phyloP scores from a whole-genome alignment of 1,140 invertebrate species.

The Eciton burchellii region DNA sequence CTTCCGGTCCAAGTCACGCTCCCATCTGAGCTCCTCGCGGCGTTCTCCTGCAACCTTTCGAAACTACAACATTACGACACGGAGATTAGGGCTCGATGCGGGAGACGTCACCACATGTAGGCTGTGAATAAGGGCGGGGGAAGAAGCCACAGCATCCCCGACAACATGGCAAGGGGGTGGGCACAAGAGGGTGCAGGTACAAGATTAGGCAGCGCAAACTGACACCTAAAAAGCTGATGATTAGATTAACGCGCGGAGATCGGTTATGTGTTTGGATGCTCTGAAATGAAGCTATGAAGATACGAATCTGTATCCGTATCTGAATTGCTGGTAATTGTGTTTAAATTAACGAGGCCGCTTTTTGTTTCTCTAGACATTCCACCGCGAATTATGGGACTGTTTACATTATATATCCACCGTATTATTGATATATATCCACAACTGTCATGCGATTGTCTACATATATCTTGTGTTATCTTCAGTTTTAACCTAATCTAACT shows the following conservation, averaged over 20 bases:
- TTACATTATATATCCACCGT: no score
- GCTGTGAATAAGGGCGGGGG: conserved; percentile 45
- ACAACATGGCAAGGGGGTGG: conserved; percentile 44
- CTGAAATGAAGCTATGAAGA: conserved; percentile 1
- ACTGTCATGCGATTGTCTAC: no score
- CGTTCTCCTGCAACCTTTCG: conserved; percentile 86
- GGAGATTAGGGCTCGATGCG: conserved; percentile 81
- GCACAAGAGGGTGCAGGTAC: conserved; percentile 34
- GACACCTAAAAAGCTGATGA: conserved; percentile 51
- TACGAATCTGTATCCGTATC: no score
- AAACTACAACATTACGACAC: conserved; percentile 85
- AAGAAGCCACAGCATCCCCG: conserved; percentile 39
- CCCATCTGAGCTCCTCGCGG: conserved; percentile 84
- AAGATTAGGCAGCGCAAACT: conserved; percentile 43
- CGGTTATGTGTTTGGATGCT: conserved; percentile 11
- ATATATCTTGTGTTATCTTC: no score
- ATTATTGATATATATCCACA: no score
- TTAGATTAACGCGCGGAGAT: conserved; percentile 42
- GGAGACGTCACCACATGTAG: conserved; percentile 80
- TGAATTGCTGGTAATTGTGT: not conserved
- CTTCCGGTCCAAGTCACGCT: conserved; percentile 85
- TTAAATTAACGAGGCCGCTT: no score
- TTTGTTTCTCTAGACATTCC: no score
- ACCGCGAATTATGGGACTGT: not conserved
- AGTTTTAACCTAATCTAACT: not conserved